Conservation (phyloP, 2,113 vertebrate species). For the Piaya cayana region DNA sequence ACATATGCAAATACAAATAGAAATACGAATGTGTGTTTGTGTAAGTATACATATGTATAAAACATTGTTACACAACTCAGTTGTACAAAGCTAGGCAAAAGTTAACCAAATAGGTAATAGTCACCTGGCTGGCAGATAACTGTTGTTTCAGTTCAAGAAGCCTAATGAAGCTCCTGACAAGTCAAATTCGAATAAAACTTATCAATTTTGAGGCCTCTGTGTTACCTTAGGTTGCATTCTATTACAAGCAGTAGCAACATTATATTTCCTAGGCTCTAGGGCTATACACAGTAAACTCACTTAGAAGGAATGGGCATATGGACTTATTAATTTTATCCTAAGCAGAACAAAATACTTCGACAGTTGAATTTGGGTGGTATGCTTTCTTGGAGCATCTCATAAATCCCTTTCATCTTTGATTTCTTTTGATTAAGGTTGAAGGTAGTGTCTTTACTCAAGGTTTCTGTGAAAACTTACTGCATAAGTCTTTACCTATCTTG, state of each 20-base stretch:
- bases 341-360: neutral
- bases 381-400: neutral
- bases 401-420: neutral
- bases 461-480: neutral
- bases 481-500: neutral
- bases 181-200: neutral
- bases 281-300: neutral
- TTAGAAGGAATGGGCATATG: neutral
- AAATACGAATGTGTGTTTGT: neutral
- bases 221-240: neutral
- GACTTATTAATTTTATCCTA: neutral
- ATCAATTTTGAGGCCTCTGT: neutral
- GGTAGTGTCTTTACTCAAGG: neutral
- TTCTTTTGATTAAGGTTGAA: neutral
- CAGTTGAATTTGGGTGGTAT: rapidly evolving
- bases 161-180: neutral
- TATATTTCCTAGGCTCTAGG: neutral
- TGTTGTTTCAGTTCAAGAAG: neutral
- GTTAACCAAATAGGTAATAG: neutral
- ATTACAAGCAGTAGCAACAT: neutral
- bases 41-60: neutral
- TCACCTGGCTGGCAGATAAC: neutral
- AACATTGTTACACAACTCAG: neutral
- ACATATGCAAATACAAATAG: neutral
- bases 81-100: neutral